Base-by-base conservation (phyloP, 2,888 invertebrate genomes). In the Nemotelus pantherinus region DNA sequence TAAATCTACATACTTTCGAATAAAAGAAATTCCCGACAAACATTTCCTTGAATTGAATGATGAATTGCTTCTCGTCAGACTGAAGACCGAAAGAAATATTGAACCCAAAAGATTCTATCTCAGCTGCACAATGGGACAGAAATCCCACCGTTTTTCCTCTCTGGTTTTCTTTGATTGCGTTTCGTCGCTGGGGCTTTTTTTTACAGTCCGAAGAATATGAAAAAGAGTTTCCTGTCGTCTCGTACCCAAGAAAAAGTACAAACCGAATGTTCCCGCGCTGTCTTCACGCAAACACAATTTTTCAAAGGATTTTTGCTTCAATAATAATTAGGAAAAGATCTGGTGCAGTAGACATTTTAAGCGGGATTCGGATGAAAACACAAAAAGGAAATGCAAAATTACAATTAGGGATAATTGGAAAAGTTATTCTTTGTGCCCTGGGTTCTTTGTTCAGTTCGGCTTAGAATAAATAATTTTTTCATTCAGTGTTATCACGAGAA, bases 331-430 rank as follows among this genome's bases (percentile, higher is more conserved):
- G 7, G 41, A 39, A n/a, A n/a, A 53, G 57, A 2, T 43, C 55
- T 70, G 55, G 55, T 70, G 44, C 43, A 70, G 55, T 55, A 43
- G 57, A 53, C 25, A 55, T 43, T 70, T 53, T 2, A 3, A 53
- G 65, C 5, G 25, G 25, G 25, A n/a, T 25, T 25, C 25, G 25
- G 58, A 7, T 9, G 50, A 7, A 50, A 50, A 5, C 25, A 47
- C 6, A 7, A 67, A 70, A 55, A 3, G 10, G 70, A 10, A 70
- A 72, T 47, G 25, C 39, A 45, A 57, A 58, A 58, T 45, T 72
- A 25, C 72, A 72, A 72, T 72, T 57, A 72, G 60, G 39, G 47
- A 58, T 72, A 72, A 72, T 72, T 72, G 60, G 58, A 58, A 72
- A 72, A 72, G 72, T 72, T 72, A 55, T 70, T 9, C 70, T 70